Evolutionary conservation across 2,797 vertebrate genomes (phyloP).

Genomic region (Luscinia luscinia): DNA sequence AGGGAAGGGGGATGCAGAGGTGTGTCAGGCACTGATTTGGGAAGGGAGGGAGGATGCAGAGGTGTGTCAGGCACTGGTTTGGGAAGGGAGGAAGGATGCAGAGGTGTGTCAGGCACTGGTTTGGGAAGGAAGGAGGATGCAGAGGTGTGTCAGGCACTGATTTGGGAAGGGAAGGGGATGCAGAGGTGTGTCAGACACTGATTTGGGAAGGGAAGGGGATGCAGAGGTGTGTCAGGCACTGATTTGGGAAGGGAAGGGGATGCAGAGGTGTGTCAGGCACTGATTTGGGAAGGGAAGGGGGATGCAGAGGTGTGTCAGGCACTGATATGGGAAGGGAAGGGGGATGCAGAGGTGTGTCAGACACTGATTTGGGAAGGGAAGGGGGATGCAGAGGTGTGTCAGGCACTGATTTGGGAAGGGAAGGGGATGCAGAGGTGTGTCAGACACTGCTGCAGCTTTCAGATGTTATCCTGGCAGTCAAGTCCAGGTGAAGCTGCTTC

Average conservation of each 20-base stretch:
- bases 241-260: background rate
- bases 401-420: background rate
- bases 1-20: too few relatives aligned
- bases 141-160: too few relatives aligned
- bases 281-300: background rate
- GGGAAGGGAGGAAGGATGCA: too few relatives aligned
- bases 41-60: too few relatives aligned
- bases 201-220: too few relatives aligned
- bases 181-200: too few relatives aligned
- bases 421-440: background rate
- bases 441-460: background rate
- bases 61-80: too few relatives aligned
- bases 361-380: background rate
- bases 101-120: too few relatives aligned
- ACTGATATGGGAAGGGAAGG: background rate
- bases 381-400: background rate
- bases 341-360: background rate
- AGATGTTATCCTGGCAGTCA: background rate
- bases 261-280: background rate
- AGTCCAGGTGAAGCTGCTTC: background rate
- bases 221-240: background rate
- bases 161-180: too few relatives aligned
- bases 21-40: too few relatives aligned
- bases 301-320: background rate
- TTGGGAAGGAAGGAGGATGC: too few relatives aligned